Conservation (phyloP, 2,113 vertebrate genomes). For the Mastomys coucha region DNA sequence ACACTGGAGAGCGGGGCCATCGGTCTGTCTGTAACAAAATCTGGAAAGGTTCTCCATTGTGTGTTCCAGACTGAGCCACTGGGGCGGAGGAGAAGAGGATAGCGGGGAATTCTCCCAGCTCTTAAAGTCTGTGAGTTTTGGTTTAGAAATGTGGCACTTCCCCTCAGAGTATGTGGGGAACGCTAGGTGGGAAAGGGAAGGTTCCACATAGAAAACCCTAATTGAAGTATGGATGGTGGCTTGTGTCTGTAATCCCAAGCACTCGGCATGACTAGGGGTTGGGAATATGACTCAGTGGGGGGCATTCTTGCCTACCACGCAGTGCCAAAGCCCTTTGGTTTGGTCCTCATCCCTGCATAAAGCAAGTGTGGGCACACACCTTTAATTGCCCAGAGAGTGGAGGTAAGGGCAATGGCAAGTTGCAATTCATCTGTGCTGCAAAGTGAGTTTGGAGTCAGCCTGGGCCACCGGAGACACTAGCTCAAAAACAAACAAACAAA, state of each 20-base stretch:
- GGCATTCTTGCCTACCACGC: not conserved
- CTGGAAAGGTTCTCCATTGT: not conserved
- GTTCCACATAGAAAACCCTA: not conserved
- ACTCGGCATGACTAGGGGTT: not conserved
- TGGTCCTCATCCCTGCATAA: fast-evolving
- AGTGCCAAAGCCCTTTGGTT: not conserved
- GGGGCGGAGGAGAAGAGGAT: not conserved
- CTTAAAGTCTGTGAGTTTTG: not conserved
- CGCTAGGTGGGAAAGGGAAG: not conserved
- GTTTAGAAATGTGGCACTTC: slow-evolving; percentile 29
- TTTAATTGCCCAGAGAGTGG: not conserved
- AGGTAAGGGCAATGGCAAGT: not conserved
- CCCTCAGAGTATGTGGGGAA: not conserved
- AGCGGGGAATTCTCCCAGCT: not conserved
- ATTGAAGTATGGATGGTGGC: not conserved
- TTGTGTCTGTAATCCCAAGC: not conserved
- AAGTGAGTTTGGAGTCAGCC: not conserved
- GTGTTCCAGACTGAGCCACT: not conserved
- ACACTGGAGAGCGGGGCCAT: not conserved
- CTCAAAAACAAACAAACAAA: not conserved
- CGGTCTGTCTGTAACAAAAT: not conserved
- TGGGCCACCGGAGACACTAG: not conserved
- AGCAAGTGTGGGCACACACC: not conserved
- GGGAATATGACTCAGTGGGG: not conserved
- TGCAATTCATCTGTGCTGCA: not conserved